Conservation (phyloP, 2,888 invertebrate species). For the Lasioglossum calceatum region DNA sequence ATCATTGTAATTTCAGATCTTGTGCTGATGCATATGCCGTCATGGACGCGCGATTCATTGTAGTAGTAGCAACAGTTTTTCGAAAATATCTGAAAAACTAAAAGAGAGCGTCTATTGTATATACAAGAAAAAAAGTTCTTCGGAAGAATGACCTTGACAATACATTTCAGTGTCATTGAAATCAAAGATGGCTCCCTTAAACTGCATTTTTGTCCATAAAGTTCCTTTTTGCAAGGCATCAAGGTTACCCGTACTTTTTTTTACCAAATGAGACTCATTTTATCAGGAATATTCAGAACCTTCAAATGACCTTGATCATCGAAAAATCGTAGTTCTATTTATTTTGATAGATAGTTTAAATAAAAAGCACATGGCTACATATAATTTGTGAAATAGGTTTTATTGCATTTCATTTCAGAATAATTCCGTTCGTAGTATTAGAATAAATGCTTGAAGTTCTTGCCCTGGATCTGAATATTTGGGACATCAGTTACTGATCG, state of each 20-base stretch:
- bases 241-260: neutral
- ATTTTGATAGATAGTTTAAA: neutral
- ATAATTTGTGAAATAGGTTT: neutral
- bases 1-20: neutral
- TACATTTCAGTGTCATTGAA: neutral
- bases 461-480: neutral
- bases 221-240: neutral
- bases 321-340: neutral
- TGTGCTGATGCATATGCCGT: neutral
- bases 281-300: neutral
- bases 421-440: neutral
- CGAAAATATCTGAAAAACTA: neutral
- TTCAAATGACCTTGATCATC: neutral
- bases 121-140: neutral
- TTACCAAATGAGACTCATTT: neutral
- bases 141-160: neutral
- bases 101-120: neutral
- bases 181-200: neutral
- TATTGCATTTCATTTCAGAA: neutral
- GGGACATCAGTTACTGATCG: neutral
- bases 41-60: neutral
- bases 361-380: neutral
- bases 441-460: neutral
- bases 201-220: neutral
- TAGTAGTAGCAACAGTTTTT: neutral